phyloP scores from a whole-genome alignment of 2,797 vertebrate genomes.

The Mionectes olivaceus region DNA sequence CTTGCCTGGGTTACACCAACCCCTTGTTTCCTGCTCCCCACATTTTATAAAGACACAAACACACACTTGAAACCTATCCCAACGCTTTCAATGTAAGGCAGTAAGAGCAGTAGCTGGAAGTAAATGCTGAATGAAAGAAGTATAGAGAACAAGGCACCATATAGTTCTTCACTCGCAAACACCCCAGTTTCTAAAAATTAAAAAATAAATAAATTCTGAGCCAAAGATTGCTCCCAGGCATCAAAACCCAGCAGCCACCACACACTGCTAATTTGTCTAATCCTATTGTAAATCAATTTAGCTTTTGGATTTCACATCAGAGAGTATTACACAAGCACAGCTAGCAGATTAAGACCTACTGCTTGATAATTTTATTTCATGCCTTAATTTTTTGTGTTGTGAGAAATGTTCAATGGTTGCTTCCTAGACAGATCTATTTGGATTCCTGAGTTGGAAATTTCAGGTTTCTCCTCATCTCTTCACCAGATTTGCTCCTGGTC shows the following conservation, averaged over 20 bases:
- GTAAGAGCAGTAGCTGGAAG: background rate
- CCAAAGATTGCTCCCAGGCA: background rate
- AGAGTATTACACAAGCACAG: background rate
- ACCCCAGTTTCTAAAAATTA: background rate
- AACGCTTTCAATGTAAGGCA: background rate
- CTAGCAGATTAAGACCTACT: background rate
- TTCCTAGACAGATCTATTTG: background rate
- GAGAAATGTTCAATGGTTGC: background rate
- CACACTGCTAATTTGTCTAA: background rate
- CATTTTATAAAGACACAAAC: background rate
- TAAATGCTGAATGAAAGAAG: background rate
- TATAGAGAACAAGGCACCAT: background rate
- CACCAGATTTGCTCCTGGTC: background rate
- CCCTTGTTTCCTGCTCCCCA: background rate
- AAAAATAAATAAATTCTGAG: background rate
- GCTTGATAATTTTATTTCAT: background rate
- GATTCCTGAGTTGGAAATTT: background rate
- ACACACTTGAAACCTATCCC: background rate
- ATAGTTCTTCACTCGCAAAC: background rate
- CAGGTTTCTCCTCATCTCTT: background rate
- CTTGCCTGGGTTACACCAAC: background rate
- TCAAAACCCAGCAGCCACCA: background rate
- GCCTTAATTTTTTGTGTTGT: background rate
- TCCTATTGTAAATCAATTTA: background rate
- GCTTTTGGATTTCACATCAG: background rate